Conservation (phyloP, 2,113 vertebrate species). For the Rhadina sibilatrix region DNA sequence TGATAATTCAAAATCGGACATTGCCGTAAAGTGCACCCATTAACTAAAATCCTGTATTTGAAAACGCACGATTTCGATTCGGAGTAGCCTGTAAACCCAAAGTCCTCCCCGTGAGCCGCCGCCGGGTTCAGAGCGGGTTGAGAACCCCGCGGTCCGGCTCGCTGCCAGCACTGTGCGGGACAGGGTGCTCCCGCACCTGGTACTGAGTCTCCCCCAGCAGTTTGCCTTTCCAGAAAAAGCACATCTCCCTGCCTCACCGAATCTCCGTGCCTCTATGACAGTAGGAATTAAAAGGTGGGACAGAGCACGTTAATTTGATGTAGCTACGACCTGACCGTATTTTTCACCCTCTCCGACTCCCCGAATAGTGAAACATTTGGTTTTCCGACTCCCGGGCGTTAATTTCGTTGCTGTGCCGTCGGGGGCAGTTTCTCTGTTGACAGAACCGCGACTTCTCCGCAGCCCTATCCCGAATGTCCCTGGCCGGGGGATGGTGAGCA, state of each 20-base stretch:
- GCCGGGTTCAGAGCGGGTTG: too few relatives aligned
- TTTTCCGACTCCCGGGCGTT: background rate
- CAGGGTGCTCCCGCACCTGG: background rate
- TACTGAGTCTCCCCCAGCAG: fast-evolving
- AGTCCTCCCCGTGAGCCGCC: background rate
- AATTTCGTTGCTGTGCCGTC: background rate
- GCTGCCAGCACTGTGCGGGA: background rate
- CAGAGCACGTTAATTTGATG: background rate
- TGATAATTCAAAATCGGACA: background rate
- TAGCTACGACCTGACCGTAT: background rate
- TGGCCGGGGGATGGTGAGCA: too few relatives aligned
- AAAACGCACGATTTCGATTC: fast-evolving
- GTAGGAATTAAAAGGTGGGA: background rate
- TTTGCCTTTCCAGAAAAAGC: background rate
- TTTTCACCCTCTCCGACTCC: background rate
- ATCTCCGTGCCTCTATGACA: background rate
- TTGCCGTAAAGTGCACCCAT: background rate
- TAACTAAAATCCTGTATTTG: background rate
- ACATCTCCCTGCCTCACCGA: background rate
- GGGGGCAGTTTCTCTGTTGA: background rate
- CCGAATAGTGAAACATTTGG: background rate
- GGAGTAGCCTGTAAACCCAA: background rate
- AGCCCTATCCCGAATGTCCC: background rate
- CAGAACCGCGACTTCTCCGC: background rate
- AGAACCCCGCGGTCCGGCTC: background rate